Conservation (phyloP, 2,113 vertebrate genomes). For the Rhinolophus sinicus region DNA sequence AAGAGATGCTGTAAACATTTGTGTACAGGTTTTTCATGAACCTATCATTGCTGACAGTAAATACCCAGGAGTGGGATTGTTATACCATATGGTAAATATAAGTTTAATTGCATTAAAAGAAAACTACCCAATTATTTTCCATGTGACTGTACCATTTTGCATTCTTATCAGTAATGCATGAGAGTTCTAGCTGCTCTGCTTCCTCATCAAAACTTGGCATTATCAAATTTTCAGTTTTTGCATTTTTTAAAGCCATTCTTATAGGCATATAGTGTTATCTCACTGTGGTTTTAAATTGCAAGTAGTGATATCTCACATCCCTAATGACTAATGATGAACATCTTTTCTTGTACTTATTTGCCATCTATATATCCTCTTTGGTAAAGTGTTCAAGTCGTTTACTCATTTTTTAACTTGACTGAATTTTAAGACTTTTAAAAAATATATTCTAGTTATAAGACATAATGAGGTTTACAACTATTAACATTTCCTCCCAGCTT, state of each 20-base stretch:
- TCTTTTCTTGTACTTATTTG: background rate
- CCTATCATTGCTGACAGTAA: background rate
- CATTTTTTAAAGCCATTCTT: background rate
- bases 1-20: background rate
- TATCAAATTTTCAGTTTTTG: background rate
- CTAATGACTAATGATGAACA: background rate
- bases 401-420: slow-evolving; percentile 16
- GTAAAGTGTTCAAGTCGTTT: background rate
- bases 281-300: slow-evolving; percentile 2
- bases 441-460: background rate
- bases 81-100: background rate
- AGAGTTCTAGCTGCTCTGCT: background rate
- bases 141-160: background rate
- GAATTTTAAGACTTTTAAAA: background rate
- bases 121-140: background rate
- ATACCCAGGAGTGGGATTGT: background rate
- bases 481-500: background rate
- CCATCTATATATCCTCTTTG: background rate
- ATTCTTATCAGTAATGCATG: background rate
- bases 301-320: background rate
- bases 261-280: background rate
- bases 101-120: background rate
- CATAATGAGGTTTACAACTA: background rate
- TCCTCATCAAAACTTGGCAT: background rate
- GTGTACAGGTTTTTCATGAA: background rate